phyloP scores from a whole-genome alignment of 2,797 vertebrate genomes.

The Gobio occitaniae region DNA sequence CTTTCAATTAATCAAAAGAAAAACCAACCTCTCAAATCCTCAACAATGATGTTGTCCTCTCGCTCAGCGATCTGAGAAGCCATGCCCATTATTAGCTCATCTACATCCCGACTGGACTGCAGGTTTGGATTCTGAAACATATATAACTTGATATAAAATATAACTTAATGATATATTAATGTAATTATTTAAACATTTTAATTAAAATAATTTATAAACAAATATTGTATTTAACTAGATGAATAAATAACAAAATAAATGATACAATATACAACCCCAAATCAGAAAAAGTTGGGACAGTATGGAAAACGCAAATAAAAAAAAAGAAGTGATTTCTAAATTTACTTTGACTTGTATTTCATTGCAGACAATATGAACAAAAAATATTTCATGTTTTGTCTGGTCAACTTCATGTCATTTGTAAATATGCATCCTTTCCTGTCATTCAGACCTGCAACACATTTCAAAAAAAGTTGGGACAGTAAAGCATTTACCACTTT shows the following conservation, averaged over 20 bases:
- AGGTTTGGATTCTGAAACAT: constrained; percentile 78
- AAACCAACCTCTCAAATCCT: constrained; percentile 90
- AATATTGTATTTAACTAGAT: not conserved
- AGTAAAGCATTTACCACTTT: no score
- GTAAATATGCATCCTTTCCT: no score
- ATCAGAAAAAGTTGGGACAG: no score
- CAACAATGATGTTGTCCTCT: constrained; percentile 89
- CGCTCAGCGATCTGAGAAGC: constrained; percentile 90
- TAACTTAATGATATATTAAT: not conserved
- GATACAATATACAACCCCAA: not conserved
- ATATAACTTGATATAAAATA: not conserved
- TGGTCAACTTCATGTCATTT: no score
- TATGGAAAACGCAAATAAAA: no score
- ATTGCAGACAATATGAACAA: no score
- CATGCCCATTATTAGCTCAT: constrained; percentile 94
- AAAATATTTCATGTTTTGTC: no score
- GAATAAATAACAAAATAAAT: not conserved
- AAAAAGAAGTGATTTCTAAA: no score
- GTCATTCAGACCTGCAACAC: no score
- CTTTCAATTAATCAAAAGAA: not conserved
- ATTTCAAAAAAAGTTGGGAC: no score
- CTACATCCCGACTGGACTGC: constrained; percentile 75
- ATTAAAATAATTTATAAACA: not conserved
- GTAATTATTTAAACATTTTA: not conserved
- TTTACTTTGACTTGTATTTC: no score